These are phyloP conservation scores for Criorhina ranunculi DNA, from an alignment of 2,888 invertebrate species.

Conservation along the genomic window DNA sequence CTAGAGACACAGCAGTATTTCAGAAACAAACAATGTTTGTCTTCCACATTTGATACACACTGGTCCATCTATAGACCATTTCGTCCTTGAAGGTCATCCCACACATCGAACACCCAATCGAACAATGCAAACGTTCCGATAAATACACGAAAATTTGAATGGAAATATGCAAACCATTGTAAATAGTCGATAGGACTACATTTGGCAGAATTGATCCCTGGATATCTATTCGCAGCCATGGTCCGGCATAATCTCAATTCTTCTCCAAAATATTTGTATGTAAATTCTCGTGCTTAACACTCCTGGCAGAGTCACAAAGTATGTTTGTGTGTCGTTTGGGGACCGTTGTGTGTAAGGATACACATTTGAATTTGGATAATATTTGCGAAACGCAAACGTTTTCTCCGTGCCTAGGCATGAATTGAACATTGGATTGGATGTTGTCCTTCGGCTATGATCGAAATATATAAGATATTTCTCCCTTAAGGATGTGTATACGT, in stretches of 20 bases:
- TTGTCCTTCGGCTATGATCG: background rate
- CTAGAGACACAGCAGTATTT: background rate
- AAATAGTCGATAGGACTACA: background rate
- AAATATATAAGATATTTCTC: background rate
- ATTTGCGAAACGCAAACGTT: conserved; percentile 10
- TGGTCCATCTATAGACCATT: background rate
- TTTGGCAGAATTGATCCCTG: conserved; percentile 2
- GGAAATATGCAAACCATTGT: conserved; percentile 9
- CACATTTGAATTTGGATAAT: conserved; percentile 6
- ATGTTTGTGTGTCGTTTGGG: background rate
- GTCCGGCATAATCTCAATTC: background rate
- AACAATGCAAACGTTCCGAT: background rate
- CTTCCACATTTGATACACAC: background rate
- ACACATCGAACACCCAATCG: background rate
- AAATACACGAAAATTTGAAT: conserved; percentile 15
- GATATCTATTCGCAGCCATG: conserved; percentile 2
- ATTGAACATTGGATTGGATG: background rate
- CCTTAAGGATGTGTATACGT: no score
- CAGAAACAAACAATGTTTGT: background rate
- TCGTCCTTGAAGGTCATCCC: background rate
- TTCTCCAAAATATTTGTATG: background rate
- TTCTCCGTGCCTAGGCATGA: background rate
- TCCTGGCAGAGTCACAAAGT: conserved; percentile 1
- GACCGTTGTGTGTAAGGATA: background rate
- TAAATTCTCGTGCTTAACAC: background rate